Conservation (phyloP, 2,888 invertebrate species). For the Phorcus lineatus region DNA sequence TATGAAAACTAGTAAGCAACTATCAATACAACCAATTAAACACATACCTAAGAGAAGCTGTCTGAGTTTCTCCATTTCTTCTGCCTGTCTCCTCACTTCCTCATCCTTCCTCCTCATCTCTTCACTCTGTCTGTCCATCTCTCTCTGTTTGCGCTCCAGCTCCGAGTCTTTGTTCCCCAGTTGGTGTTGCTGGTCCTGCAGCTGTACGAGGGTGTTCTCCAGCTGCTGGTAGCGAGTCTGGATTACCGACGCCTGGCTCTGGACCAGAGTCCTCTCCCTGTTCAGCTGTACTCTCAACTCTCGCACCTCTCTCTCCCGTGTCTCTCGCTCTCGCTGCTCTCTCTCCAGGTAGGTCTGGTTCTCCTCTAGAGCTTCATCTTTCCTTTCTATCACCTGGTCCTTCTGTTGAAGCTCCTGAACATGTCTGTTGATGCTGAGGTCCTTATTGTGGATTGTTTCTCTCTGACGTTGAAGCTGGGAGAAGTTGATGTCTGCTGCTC, state of each 20-base stretch:
- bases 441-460: background rate
- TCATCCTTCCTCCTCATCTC: background rate
- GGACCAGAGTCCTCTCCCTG: background rate
- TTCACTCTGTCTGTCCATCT: background rate
- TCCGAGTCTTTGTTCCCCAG: background rate
- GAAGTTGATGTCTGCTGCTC: background rate
- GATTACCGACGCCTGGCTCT: background rate
- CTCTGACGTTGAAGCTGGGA: background rate
- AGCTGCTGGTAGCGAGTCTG: background rate
- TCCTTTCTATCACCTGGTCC: background rate
- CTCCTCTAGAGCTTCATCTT: background rate
- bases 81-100: background rate
- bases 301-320: background rate
- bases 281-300: background rate
- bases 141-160: background rate
- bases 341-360: background rate
- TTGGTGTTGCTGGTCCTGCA: background rate
- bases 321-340: background rate
- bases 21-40: background rate
- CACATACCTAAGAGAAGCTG: background rate
- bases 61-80: background rate
- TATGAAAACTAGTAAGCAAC: no score
- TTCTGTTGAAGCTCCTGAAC: background rate
- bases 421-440: background rate
- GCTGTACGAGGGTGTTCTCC: background rate